Evolutionary conservation across 2,113 vertebrate genomes (phyloP).

Genomic region (Typhlomys cinereus): DNA sequence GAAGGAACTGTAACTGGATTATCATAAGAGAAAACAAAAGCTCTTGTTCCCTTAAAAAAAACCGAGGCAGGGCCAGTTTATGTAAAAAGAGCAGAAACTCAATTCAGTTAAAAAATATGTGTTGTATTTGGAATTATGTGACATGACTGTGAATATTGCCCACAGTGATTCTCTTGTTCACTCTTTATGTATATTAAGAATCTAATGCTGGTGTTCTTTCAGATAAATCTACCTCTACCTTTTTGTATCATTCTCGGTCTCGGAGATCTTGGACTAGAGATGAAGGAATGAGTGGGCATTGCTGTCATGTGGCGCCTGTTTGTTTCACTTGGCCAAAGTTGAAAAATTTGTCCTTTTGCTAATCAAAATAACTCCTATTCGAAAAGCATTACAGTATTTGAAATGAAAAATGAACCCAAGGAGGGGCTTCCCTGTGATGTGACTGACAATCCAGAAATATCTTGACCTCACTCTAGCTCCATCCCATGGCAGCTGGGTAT

Average conservation of each 20-base stretch:
- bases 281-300: background rate
- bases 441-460: background rate
- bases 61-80: constrained; percentile 24
- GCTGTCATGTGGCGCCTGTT: background rate
- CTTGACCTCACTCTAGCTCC: background rate
- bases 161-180: background rate
- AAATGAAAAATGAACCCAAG: constrained; percentile 21
- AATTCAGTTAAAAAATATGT: background rate
- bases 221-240: background rate
- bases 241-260: background rate
- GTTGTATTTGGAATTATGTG: constrained; percentile 31
- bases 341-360: background rate
- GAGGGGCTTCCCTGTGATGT: background rate
- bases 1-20: no score
- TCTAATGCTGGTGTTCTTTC: background rate
- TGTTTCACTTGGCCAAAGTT: background rate
- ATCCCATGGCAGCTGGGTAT: background rate
- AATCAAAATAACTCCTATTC: background rate
- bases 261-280: background rate
- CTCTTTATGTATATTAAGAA: background rate
- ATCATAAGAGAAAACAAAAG: no score
- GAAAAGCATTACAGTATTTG: background rate
- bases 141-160: background rate
- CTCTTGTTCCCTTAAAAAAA: no score
- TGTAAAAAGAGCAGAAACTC: constrained; percentile 28